phyloP scores from a whole-genome alignment of 2,113 vertebrate species.

The Tapirus terrestris region DNA sequence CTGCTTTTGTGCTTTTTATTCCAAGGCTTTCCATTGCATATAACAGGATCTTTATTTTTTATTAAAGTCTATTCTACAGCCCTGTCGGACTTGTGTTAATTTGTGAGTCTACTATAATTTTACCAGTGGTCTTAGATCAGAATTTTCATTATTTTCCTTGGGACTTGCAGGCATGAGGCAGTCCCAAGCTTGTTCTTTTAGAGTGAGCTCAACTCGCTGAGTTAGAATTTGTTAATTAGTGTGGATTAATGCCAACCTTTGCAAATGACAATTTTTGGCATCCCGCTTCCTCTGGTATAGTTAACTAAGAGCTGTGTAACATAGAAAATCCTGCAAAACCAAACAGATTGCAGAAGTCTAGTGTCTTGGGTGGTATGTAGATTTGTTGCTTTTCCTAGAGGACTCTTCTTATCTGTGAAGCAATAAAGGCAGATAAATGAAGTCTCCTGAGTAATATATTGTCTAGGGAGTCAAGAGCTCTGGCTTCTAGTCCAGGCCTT shows the following conservation, averaged over 20 bases:
- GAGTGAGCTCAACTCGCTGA: conserved; percentile 46
- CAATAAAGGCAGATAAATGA: conserved; percentile 54
- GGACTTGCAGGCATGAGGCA: not conserved
- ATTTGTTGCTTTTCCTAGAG: conserved; percentile 65
- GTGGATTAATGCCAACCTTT: conserved; percentile 63
- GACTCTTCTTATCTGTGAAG: conserved; percentile 56
- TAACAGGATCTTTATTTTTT: not conserved
- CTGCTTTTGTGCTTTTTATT: conserved; percentile 38
- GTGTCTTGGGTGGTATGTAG: conserved; percentile 45
- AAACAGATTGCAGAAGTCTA: conserved; percentile 74
- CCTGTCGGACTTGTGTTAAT: conserved; percentile 17
- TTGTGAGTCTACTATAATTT: conserved; percentile 49
- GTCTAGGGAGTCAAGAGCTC: conserved; percentile 20
- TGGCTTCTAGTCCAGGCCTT: conserved; percentile 45
- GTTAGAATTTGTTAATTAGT: conserved; percentile 37
- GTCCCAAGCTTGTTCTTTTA: conserved; percentile 58
- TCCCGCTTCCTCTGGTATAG: conserved; percentile 6
- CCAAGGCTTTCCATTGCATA: not conserved
- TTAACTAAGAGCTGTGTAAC: conserved; percentile 53
- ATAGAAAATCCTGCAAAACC: conserved; percentile 54
- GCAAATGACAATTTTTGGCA: conserved; percentile 60
- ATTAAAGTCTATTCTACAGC: not conserved
- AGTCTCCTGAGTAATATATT: conserved; percentile 52
- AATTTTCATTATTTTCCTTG: conserved; percentile 53
- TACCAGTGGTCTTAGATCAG: conserved; percentile 48